phyloP scores from a whole-genome alignment of 1,140 invertebrate species.

The Drosophila navojoa region DNA sequence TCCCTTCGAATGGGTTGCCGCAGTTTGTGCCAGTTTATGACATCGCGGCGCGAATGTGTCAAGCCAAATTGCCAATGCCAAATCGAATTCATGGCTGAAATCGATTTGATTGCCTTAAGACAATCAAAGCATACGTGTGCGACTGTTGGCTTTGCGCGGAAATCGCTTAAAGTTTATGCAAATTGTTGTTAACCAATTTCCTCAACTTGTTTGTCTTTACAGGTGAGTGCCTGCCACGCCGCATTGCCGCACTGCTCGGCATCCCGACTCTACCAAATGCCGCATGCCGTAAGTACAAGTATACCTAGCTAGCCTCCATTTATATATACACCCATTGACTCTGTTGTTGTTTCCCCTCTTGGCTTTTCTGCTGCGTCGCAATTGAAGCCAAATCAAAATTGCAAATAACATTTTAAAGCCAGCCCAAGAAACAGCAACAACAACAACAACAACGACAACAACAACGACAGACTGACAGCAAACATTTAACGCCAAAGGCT shows the following conservation, averaged over 20 bases:
- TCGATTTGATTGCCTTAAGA: constrained; percentile 22
- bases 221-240: constrained; percentile 57
- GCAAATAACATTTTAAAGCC: constrained; percentile 50
- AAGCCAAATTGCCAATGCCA: constrained; percentile 54
- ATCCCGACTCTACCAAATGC: constrained; percentile 41
- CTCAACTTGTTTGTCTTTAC: constrained; percentile 29
- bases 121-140: constrained; percentile 7
- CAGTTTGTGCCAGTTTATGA: constrained; percentile 58
- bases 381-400: constrained; percentile 45
- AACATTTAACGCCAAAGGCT: constrained; percentile 41
- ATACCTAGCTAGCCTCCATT: constrained; percentile 27
- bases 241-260: constrained; percentile 40
- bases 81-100: constrained; percentile 26
- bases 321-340: not conserved
- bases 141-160: not conserved
- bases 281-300: constrained; percentile 68
- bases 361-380: constrained; percentile 6
- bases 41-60: constrained; percentile 45
- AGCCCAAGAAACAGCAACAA: constrained; percentile 12
- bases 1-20: not conserved
- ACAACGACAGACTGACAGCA: constrained; percentile 1
- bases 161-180: constrained; percentile 27
- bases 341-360: not conserved
- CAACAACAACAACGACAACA: not conserved
- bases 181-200: constrained; percentile 47